Evolutionary conservation across 2,113 vertebrate species (phyloP), one percentile per base, ranked within the genome.

Genomic region (Gavia stellata): DNA sequence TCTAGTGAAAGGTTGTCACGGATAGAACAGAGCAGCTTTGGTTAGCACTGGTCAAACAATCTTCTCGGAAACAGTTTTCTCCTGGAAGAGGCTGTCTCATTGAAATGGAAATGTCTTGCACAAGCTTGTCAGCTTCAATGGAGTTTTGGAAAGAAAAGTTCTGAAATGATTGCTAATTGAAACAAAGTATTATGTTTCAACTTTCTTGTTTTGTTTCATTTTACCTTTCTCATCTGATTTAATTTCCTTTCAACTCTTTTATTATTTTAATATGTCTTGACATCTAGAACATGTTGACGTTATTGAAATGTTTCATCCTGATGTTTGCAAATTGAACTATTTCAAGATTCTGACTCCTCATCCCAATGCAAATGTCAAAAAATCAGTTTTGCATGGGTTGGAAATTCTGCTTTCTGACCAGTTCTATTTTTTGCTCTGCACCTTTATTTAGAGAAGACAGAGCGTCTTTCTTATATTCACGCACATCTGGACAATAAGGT

Each of bases 231-330:
- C 67, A 65, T 96, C 81, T 95, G 17, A 90, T 96, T 96, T 97
- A 96, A 94, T 95, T 97, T 96, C 75, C 87, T 90, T 96, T 96
- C 96, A 88, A 40, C 82, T 88, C 74, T 93, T 92, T 87, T 88
- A 92, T 93, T 96, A 82, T 91, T 96, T 91, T 92, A 96, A 95
- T 95, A 82, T n/a, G 34, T 55, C 79, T 78, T 96, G 96, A 96
- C 95, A 90, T 94, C 87, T 90, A 96, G 87, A 94, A 96, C 89
- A 88, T 93, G 90, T 94, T 92, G 93, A 91, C 10, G 3, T 90
- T 96, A 94, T 91, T 73, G 74, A 95, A 97, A 95, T 88, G 62
- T 92, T 96, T 95, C 52, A 70, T 93, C 81, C 53, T 80, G 74
- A 82, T 91, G 53, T 72, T 89, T 81, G 73, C 86, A 94, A 95